Evolutionary conservation across 2,113 vertebrate genomes (phyloP).

Genomic region (Salvelinus namaycush): DNA sequence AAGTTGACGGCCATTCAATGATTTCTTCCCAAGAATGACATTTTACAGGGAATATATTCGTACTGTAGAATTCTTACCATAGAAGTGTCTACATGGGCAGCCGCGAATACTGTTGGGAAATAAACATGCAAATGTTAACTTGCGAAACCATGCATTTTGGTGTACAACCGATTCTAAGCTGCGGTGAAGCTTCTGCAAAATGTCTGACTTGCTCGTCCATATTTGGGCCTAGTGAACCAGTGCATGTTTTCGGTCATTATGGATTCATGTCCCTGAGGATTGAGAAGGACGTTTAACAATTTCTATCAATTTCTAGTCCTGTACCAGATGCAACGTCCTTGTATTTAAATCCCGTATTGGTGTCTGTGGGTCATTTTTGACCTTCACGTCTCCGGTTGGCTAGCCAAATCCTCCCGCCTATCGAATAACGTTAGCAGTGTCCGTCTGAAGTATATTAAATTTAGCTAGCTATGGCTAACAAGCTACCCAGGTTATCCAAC

Average conservation of each 20-base stretch:
- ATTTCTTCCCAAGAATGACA: neutral
- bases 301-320: neutral
- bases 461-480: neutral
- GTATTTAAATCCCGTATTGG: neutral
- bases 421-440: neutral
- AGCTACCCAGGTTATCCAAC: neutral
- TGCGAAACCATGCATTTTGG: neutral
- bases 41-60: neutral
- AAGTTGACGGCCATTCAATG: slow-evolving; percentile 54
- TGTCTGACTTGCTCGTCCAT: slow-evolving; percentile 49
- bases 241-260: neutral
- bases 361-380: slow-evolving; percentile 50
- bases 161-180: neutral
- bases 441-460: neutral
- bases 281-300: neutral
- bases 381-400: slow-evolving; percentile 59
- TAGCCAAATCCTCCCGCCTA: slow-evolving; percentile 49
- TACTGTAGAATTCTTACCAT: neutral
- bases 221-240: slow-evolving; percentile 15
- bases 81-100: neutral
- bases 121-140: neutral
- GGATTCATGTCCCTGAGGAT: neutral
- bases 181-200: slow-evolving; percentile 41
- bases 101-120: too few species aligned
- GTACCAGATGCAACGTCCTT: neutral